phyloP scores from a whole-genome alignment of 2,113 vertebrate genomes.

The Natator depressus region DNA sequence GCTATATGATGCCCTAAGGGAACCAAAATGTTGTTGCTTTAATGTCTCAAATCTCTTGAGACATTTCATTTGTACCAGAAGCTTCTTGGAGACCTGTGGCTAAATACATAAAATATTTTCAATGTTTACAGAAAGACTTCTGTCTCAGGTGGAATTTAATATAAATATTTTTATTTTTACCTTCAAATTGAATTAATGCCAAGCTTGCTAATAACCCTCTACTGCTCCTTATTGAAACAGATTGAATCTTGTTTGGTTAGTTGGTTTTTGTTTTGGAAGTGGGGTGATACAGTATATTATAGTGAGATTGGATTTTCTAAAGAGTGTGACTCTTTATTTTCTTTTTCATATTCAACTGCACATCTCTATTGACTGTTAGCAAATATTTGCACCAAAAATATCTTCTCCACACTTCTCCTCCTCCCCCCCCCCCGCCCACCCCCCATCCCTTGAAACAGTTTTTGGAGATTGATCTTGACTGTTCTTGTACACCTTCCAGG shows the following conservation, averaged over 20 bases:
- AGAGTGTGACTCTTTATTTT: not conserved
- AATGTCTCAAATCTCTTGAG: constrained; percentile 62
- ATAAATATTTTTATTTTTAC: not conserved
- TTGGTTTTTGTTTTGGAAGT: not conserved
- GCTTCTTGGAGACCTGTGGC: constrained; percentile 40
- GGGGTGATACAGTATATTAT: not conserved
- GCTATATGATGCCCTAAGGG: constrained; percentile 60
- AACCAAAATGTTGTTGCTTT: constrained; percentile 35
- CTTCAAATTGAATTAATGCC: not conserved
- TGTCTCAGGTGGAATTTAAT: not conserved
- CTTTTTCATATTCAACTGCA: not conserved
- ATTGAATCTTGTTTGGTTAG: not conserved
- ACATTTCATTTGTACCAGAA: constrained; percentile 61
- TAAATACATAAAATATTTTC: constrained; percentile 33
- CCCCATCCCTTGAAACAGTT: not conserved
- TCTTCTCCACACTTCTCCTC: not conserved
- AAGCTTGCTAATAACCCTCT: not conserved
- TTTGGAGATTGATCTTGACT: not conserved
- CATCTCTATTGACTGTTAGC: not conserved
- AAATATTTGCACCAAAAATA: not conserved
- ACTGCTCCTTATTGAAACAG: not conserved
- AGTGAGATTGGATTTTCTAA: not conserved
- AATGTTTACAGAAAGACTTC: constrained; percentile 44
- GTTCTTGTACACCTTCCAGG: not conserved
- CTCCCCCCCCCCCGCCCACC: no score